A percentile compares a stretch with the other conserved stretches of the same genome.
Conservation (phyloP, 2,113 vertebrate species). For the Pelusios castaneus region DNA sequence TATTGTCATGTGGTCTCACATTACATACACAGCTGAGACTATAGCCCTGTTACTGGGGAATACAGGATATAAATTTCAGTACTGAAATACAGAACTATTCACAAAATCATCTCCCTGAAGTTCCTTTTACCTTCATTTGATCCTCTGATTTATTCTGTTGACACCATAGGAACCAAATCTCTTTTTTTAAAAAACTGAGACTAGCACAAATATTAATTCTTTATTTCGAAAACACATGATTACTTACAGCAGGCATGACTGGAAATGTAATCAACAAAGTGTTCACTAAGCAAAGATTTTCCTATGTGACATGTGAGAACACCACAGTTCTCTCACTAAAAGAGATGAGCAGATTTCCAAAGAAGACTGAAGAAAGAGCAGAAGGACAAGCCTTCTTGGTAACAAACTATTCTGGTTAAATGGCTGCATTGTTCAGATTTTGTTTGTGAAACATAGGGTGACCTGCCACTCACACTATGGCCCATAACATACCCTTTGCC, state of each 20-base stretch:
- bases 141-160: neutral
- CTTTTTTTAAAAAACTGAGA: neutral
- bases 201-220: neutral
- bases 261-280: neutral
- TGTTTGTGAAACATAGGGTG: neutral
- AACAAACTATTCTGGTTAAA: neutral
- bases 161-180: neutral
- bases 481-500: neutral
- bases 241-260: neutral
- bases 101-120: neutral
- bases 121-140: neutral
- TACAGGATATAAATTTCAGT: neutral
- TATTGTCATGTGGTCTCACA: neutral
- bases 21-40: constrained; percentile 47
- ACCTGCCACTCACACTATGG: neutral
- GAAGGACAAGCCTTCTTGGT: neutral
- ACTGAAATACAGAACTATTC: neutral
- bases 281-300: neutral
- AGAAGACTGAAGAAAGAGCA: neutral
- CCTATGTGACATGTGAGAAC: neutral
- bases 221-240: constrained; percentile 7
- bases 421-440: neutral
- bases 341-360: neutral
- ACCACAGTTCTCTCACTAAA: neutral
- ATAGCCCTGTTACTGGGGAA: neutral